A percentile compares a stretch with the other conserved stretches of the same genome.
phyloP scores from a whole-genome alignment of 2,888 invertebrate genomes.

The Spodoptera exigua region DNA sequence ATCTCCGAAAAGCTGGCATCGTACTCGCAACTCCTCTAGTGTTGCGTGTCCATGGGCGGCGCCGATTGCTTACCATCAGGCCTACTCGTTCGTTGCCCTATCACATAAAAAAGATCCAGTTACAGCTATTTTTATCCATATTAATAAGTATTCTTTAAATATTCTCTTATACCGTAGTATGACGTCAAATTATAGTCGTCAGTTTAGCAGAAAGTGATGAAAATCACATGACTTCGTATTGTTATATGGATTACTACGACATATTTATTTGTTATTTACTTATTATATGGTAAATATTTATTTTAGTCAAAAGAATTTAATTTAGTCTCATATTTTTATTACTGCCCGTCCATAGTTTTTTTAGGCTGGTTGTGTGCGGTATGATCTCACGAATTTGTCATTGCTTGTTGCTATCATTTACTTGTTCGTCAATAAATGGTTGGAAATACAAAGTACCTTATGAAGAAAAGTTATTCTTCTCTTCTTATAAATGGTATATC shows the following conservation, averaged over 20 bases:
- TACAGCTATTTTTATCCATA: not conserved
- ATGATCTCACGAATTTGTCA: too few species aligned
- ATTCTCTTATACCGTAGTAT: slow-evolving; percentile 11
- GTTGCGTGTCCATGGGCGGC: too few species aligned
- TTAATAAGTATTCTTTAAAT: not conserved
- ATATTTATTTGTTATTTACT: slow-evolving; percentile 23
- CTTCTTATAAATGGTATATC: too few species aligned
- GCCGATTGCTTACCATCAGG: not conserved
- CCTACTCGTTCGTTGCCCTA: not conserved
- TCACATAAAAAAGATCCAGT: too few species aligned
- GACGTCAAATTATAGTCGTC: slow-evolving; percentile 36
- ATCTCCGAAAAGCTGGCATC: too few species aligned
- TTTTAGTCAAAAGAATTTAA: slow-evolving; percentile 1
- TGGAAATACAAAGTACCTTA: too few species aligned
- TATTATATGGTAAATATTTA: slow-evolving; percentile 35
- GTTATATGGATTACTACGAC: slow-evolving; percentile 31
- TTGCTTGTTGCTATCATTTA: too few species aligned
- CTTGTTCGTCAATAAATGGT: too few species aligned
- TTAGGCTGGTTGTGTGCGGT: too few species aligned
- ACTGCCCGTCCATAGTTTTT: not conserved
- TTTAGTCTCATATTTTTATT: not conserved
- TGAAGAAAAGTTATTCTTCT: too few species aligned
- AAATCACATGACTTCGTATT: slow-evolving; percentile 47
- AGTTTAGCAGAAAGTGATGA: slow-evolving; percentile 6
- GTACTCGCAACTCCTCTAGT: too few species aligned